phyloP scores from a whole-genome alignment of 2,888 invertebrate species.

The Drosophila demipolita region DNA sequence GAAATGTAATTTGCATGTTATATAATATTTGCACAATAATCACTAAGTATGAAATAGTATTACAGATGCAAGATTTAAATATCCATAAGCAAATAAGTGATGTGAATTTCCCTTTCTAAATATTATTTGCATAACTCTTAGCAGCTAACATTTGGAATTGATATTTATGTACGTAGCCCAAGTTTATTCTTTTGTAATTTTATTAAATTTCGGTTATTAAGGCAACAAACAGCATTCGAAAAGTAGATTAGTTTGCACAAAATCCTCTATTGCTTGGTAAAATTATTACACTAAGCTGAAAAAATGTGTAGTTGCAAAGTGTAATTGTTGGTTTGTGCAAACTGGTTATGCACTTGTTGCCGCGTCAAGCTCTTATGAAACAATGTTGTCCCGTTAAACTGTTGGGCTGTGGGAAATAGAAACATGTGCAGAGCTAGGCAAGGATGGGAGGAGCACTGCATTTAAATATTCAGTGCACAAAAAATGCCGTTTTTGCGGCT shows the following conservation, averaged over 20 bases:
- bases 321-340: background rate
- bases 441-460: conserved; percentile 13
- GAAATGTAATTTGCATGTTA: no score
- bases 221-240: background rate
- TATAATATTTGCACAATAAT: no score
- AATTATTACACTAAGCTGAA: background rate
- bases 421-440: conserved; percentile 34
- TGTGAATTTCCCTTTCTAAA: background rate
- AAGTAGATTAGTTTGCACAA: background rate
- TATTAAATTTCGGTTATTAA: background rate
- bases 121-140: background rate
- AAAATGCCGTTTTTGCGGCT: conserved; percentile 52
- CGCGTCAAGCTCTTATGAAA: conserved; percentile 9
- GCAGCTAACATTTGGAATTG: background rate
- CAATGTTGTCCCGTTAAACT: conserved; percentile 64
- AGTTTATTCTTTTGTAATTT: background rate
- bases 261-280: background rate
- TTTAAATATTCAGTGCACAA: conserved; percentile 36
- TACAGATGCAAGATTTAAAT: background rate
- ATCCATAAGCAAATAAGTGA: background rate
- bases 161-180: background rate
- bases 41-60: background rate
- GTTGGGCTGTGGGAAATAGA: conserved; percentile 63
- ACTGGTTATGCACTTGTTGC: conserved; percentile 5
- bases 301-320: background rate